Percentiles rank a stretch among this genome's conserved stretches.
These are phyloP conservation scores for Himalopsyche tibetana DNA, from an alignment of 2,888 invertebrate genomes.

Conservation along the genomic window DNA sequence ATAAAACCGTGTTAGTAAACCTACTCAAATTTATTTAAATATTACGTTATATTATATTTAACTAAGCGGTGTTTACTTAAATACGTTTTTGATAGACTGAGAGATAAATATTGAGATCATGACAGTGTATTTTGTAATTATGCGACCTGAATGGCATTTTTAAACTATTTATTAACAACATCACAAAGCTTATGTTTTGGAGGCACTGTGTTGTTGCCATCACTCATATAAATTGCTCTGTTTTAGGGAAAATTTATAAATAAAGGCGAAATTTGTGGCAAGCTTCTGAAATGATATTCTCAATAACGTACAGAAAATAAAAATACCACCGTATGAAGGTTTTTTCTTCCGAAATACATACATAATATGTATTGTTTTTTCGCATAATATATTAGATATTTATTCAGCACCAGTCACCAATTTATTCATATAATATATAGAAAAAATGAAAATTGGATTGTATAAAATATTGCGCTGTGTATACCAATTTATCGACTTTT, in stretches of 20 bases:
- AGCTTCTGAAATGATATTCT: background rate
- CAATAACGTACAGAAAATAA: background rate
- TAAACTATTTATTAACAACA: too few species aligned
- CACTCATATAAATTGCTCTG: background rate
- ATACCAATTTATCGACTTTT: background rate
- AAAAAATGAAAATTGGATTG: background rate
- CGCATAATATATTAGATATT: slow-evolving; percentile 18
- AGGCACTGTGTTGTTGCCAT: background rate
- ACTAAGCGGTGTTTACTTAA: too few species aligned
- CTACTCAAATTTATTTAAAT: too few species aligned
- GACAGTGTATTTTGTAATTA: too few species aligned
- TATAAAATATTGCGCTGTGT: background rate
- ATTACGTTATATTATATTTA: too few species aligned
- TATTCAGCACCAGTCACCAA: slow-evolving; percentile 3
- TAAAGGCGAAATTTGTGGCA: slow-evolving; percentile 1
- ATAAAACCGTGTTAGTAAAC: too few species aligned
- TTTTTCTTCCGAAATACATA: background rate
- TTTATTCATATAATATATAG: background rate
- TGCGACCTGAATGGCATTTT: too few species aligned
- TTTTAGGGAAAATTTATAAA: slow-evolving; percentile 25
- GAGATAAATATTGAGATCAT: too few species aligned
- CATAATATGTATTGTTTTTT: slow-evolving; percentile 28
- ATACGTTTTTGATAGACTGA: too few species aligned
- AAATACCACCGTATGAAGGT: background rate
- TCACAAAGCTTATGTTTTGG: background rate